Evolutionary conservation across 2,797 vertebrate species (phyloP), one percentile per base, ranked within the genome.

Genomic region (Philypnodon macrostomus): DNA sequence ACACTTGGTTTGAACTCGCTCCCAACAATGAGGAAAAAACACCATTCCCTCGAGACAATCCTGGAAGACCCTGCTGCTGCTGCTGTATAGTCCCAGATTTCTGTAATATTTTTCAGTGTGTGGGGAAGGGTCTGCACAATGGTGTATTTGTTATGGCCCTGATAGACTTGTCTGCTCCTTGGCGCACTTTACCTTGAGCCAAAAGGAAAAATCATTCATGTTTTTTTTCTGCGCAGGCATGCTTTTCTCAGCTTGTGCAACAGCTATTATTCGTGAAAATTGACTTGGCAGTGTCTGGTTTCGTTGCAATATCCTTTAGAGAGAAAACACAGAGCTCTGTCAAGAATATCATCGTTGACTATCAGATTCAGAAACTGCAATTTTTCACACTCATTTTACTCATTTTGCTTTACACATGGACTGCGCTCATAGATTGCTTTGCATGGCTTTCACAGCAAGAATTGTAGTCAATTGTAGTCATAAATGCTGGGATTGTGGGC

Each of bases 211-310:
- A 90, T 83, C 75, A 85, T 85, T 90, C 88, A 87, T 47, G 83
- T 84, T 91, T 90, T 91, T 84, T 91, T 90, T 91, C 85, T 87
- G 75, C 66, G 73, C 78, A 85, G 84, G 82, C 78, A 87, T 68
- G 85, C 85, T 84, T 87, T 86, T 79, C 81, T 86, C 84, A 79
- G 77, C 62, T 80, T 72, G 87, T 91, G 89, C 89, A 88, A 89
- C 87, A 91, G 83, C 86, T 88, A 91, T 91, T 92, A 92, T 91
- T 94, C 86, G 88, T 88, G 90, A 93, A 93, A 93, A 89, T 82
- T 73, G 90, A 92, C 84, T 76, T 77, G 88, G 85, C n/a, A n/a
- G n/a, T 84, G 88, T 90, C 91, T 88, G 87, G 89, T 88, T 92
- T 90, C 88, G 92, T 90, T 90, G 92, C 90, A 91, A 89, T 93